Conservation (phyloP, 2,888 invertebrate species). For the Bibio marci region DNA sequence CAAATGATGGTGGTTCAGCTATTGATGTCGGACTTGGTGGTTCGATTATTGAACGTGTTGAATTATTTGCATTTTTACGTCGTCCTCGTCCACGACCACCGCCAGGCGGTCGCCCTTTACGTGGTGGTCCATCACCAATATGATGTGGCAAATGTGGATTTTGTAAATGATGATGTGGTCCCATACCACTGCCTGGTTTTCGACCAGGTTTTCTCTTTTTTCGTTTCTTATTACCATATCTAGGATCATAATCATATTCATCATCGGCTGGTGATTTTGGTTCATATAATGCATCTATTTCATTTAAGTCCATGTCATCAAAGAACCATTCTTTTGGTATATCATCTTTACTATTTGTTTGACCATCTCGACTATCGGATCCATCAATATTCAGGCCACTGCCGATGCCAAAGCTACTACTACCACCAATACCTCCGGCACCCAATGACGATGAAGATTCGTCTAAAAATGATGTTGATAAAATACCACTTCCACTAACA, state of each 20-base stretch:
- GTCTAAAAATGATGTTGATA: constrained; percentile 2
- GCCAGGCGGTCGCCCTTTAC: constrained; percentile 10
- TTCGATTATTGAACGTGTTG: constrained; percentile 15
- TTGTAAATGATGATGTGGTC: background rate
- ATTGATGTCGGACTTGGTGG: constrained; percentile 22
- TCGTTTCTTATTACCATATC: constrained; percentile 29
- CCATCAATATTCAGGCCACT: constrained; percentile 21
- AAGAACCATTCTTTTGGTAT: constrained; percentile 75
- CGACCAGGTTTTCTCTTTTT: constrained; percentile 18
- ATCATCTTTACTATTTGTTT: constrained; percentile 56
- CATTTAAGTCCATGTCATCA: constrained; percentile 76
- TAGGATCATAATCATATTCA: constrained; percentile 73
- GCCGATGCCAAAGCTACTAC: constrained; percentile 63
- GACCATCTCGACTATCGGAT: constrained; percentile 63
- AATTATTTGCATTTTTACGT: constrained; percentile 14
- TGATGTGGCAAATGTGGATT: background rate
- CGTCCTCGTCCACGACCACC: constrained; percentile 21
- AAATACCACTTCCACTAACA: constrained; percentile 19
- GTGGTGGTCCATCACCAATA: constrained; percentile 2
- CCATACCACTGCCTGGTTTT: constrained; percentile 13
- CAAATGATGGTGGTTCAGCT: constrained; percentile 28
- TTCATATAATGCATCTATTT: constrained; percentile 82
- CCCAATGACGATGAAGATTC: constrained; percentile 20
- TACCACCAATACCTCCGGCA: constrained; percentile 32
- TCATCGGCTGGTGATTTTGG: constrained; percentile 76